A percentile compares a stretch with the other conserved stretches of the same genome.
phyloP scores from a whole-genome alignment of 92 coral and sea anemone genomes.

The Plumapathes pennacea region DNA sequence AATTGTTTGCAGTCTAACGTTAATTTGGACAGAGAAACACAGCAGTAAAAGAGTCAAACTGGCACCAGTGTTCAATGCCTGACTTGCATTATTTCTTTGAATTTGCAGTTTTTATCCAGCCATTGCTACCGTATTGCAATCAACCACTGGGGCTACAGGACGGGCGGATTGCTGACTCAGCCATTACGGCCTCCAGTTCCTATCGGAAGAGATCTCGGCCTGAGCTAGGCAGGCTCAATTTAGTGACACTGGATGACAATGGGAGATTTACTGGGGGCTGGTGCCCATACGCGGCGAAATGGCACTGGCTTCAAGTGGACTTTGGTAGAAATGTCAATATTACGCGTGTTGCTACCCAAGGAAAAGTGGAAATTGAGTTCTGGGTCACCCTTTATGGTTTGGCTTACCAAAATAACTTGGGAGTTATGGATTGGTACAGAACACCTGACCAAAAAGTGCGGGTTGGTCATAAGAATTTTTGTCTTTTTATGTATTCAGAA shows the following conservation, averaged over 20 bases:
- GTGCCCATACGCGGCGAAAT: conserved; percentile 5
- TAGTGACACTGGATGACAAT: conserved; percentile 16
- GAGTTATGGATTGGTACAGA: too few species aligned
- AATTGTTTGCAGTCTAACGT: neutral
- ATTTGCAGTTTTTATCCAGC: conserved; percentile 5
- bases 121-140: conserved; percentile 15
- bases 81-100: neutral
- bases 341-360: conserved; percentile 39
- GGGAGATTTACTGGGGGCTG: conserved; percentile 41
- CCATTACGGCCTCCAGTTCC: conserved; percentile 21
- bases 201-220: conserved; percentile 21
- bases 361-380: conserved; percentile 43
- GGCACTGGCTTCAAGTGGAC: conserved; percentile 40
- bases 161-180: conserved; percentile 22
- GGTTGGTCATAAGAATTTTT: too few species aligned
- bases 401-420: too few species aligned
- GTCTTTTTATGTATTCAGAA: too few species aligned
- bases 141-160: conserved; percentile 21
- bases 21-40: neutral
- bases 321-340: conserved; percentile 16
- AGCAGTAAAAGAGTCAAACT: neutral
- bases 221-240: conserved; percentile 17
- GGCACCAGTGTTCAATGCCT: neutral
- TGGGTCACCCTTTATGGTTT: conserved; percentile 31
- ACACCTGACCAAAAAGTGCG: too few species aligned